Evolutionary conservation across 2,113 vertebrate genomes (phyloP).

Genomic region (Labeo rohita): DNA sequence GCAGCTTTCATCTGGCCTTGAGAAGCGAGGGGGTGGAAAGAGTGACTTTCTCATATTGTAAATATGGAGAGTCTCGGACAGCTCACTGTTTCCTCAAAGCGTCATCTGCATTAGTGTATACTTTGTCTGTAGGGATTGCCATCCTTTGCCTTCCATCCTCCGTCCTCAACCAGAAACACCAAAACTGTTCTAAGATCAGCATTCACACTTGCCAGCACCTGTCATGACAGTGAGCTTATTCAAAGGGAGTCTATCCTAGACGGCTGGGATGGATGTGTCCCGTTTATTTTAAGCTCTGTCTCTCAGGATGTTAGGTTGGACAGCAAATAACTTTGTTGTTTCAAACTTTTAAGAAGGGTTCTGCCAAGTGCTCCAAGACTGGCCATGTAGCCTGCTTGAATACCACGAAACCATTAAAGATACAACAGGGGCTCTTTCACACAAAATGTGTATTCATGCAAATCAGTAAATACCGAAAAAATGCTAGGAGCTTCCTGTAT

Average conservation of each 20-base stretch:
- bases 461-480: constrained; percentile 28
- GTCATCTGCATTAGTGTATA: constrained; percentile 37
- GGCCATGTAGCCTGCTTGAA: not conserved
- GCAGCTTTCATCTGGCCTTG: constrained; percentile 55
- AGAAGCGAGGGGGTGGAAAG: constrained; percentile 48
- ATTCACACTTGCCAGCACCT: constrained; percentile 2
- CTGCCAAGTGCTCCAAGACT: not conserved
- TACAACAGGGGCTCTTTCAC: constrained; percentile 33
- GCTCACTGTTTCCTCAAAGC: constrained; percentile 41
- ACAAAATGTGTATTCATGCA: constrained; percentile 32
- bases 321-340: constrained; percentile 13
- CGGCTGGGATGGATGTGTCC: not conserved
- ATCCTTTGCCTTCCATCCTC: not conserved
- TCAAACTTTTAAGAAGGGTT: not conserved
- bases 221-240: constrained; percentile 10
- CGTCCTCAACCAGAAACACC: not conserved
- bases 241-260: constrained; percentile 16
- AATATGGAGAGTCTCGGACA: constrained; percentile 55
- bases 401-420: not conserved
- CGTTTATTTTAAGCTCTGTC: constrained; percentile 13
- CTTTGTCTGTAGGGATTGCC: constrained; percentile 28
- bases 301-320: constrained; percentile 19
- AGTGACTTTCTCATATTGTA: constrained; percentile 54
- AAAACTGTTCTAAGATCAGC: not conserved
- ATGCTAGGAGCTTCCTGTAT: not conserved